Evolutionary conservation across 2,888 invertebrate genomes (phyloP).

Genomic region (Crossocerus cetratus): DNA sequence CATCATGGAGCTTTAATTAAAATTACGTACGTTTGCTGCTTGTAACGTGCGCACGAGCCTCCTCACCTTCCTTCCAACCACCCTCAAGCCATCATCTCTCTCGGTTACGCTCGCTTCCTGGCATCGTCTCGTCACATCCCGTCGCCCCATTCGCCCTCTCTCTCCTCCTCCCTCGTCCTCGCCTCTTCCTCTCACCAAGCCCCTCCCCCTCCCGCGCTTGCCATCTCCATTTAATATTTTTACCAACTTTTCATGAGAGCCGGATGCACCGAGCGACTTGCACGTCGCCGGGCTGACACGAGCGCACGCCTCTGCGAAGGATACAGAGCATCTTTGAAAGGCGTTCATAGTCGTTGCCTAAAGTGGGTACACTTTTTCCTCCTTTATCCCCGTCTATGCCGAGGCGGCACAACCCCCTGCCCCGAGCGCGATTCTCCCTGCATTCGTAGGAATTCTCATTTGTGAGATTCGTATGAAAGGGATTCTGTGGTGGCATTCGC

Average conservation of each 20-base stretch:
- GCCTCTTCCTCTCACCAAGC: conserved; percentile 43
- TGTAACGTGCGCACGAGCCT: conserved; percentile 58
- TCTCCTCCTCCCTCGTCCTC: conserved; percentile 43
- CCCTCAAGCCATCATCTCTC: conserved; percentile 16
- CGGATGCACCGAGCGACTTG: conserved; percentile 43
- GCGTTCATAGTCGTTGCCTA: conserved; percentile 62
- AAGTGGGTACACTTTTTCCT: conserved; percentile 43
- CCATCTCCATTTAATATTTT: conserved; percentile 69
- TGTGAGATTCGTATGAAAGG: conserved; percentile 67
- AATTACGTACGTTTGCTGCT: conserved; percentile 74
- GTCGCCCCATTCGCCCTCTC: conserved; percentile 51
- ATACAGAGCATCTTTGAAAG: conserved; percentile 65
- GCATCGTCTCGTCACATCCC: conserved; percentile 45
- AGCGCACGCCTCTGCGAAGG: conserved; percentile 29
- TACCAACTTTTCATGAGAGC: conserved; percentile 73
- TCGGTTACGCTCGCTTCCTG: conserved; percentile 47
- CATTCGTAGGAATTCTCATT: conserved; percentile 64
- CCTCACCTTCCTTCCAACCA: conserved; percentile 12
- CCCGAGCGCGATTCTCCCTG: conserved; percentile 16
- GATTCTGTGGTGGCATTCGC: conserved; percentile 45
- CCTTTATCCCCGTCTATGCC: conserved; percentile 10
- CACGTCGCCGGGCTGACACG: conserved; percentile 20
- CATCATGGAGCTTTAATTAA: conserved; percentile 74
- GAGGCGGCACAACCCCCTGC: neutral
- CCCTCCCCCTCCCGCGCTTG: neutral